Conservation (phyloP, 2,888 invertebrate genomes). For the Seira ritae region DNA sequence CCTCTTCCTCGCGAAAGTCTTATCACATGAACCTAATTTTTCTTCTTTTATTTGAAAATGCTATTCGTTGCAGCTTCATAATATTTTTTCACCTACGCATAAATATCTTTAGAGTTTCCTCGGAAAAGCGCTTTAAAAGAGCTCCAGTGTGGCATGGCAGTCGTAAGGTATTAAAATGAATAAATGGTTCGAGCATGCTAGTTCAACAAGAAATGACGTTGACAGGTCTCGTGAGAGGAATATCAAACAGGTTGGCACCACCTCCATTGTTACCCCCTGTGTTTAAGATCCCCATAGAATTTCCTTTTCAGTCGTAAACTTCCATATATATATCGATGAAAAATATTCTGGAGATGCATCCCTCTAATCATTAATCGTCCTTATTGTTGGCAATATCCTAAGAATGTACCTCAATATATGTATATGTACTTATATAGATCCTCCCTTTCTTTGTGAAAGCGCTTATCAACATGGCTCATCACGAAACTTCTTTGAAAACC, state of each 20-base stretch:
- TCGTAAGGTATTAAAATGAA: neutral
- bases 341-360: neutral
- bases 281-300: neutral
- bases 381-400: neutral
- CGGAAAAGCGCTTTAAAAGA: neutral
- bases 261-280: neutral
- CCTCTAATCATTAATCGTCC: slow-evolving; percentile 4
- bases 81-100: neutral
- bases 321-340: neutral
- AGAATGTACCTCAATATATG: too few relatives aligned
- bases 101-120: neutral
- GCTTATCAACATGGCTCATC: neutral
- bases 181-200: slow-evolving; percentile 17
- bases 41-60: slow-evolving; percentile 26
- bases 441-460: neutral
- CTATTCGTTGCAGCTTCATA: neutral
- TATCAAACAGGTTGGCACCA: slow-evolving; percentile 45
- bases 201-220: slow-evolving; percentile 53
- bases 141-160: neutral
- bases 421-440: neutral
- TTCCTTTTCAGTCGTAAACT: neutral
- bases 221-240: slow-evolving; percentile 40
- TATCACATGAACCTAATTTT: slow-evolving; percentile 35
- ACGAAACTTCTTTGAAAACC: neutral
- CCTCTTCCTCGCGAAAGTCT: slow-evolving; percentile 20